Percentiles rank a stretch among this genome's conserved stretches.
Evolutionary conservation across 2,888 invertebrate genomes (phyloP).

Genomic region (Lasioglossum figueresi): DNA sequence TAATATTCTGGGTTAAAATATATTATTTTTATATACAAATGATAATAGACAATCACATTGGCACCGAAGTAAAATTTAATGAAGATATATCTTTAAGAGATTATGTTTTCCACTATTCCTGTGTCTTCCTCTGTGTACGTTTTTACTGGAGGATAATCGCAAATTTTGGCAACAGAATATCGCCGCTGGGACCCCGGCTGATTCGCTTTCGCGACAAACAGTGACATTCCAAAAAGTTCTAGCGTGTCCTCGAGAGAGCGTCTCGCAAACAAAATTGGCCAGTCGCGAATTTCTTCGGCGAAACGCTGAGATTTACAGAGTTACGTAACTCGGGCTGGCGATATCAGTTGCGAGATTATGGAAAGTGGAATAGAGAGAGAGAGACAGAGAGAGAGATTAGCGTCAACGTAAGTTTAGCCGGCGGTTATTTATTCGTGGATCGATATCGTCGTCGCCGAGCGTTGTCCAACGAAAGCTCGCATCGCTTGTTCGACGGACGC

Average conservation of each 20-base stretch:
- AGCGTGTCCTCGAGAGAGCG: not conserved
- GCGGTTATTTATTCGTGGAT: constrained; percentile 26
- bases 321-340: constrained; percentile 20
- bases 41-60: too few species aligned
- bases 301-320: constrained; percentile 21
- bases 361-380: constrained; percentile 20
- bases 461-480: not conserved
- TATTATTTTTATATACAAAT: too few species aligned
- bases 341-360: constrained; percentile 23
- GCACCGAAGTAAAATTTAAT: too few species aligned
- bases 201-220: not conserved
- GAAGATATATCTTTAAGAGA: too few species aligned
- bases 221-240: not conserved
- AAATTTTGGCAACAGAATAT: not conserved
- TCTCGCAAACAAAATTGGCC: not conserved
- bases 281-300: constrained; percentile 14
- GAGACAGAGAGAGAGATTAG: not conserved
- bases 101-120: too few species aligned
- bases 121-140: too few species aligned
- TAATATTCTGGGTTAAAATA: too few species aligned
- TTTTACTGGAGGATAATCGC: too few species aligned
- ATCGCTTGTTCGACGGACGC: not conserved
- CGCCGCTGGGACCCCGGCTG: not conserved
- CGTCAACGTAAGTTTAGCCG: not conserved
- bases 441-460: not conserved